These are phyloP conservation scores for Argentina silus DNA, from an alignment of 2,797 vertebrate genomes.

Conservation along the genomic window DNA sequence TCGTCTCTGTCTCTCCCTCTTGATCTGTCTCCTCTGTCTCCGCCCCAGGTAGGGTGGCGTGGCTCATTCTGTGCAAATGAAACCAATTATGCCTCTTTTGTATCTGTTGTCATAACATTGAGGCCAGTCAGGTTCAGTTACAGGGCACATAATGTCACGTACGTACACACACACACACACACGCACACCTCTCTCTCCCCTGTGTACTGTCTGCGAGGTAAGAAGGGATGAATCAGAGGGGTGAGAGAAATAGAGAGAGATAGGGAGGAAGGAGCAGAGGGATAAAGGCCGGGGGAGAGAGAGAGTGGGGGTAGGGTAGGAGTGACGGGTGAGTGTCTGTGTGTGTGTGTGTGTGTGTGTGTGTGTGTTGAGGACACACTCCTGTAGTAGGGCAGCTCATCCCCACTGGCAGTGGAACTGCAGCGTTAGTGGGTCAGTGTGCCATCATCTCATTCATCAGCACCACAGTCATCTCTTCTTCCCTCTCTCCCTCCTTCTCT, in stretches of 20 bases:
- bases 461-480: slow-evolving; percentile 56
- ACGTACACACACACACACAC: not conserved
- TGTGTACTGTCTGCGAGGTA: slow-evolving; percentile 12
- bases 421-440: slow-evolving; percentile 80
- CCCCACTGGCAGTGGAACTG: slow-evolving; percentile 61
- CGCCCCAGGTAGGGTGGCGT: not conserved
- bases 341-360: slow-evolving; percentile 29
- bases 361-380: slow-evolving; percentile 40
- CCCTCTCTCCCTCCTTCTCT: slow-evolving; percentile 35
- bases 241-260: slow-evolving; percentile 23
- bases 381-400: slow-evolving; percentile 64
- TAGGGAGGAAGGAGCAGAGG: not conserved
- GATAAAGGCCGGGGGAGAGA: slow-evolving; percentile 10
- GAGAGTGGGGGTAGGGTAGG: slow-evolving; percentile 3
- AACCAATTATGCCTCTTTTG: slow-evolving; percentile 29
- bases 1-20: not conserved
- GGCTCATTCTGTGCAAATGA: slow-evolving; percentile 20
- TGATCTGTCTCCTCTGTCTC: not conserved
- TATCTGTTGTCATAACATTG: slow-evolving; percentile 40
- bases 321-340: slow-evolving; percentile 20
- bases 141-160: not conserved
- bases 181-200: not conserved
- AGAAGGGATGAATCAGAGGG: slow-evolving; percentile 37
- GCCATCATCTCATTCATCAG: slow-evolving; percentile 75
- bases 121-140: slow-evolving; percentile 15